A percentile compares a stretch with the other conserved stretches of the same genome.
Evolutionary conservation across 2,888 invertebrate genomes (phyloP).

Genomic region (Drosophila robusta): DNA sequence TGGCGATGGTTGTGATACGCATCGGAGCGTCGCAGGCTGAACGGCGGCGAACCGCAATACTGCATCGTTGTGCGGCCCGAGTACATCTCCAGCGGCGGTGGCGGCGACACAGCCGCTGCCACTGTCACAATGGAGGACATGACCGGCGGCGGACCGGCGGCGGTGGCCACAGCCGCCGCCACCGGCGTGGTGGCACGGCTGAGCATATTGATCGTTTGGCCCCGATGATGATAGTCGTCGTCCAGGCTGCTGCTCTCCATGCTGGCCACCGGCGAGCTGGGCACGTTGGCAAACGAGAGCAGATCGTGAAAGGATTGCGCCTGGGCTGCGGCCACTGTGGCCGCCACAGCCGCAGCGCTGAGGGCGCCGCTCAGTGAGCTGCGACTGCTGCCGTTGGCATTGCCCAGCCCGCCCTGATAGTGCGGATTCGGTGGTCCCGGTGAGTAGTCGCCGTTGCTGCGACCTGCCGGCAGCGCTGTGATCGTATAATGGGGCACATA

Average conservation of each 20-base stretch:
- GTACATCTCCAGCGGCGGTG: slow-evolving; percentile 77
- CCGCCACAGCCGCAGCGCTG: slow-evolving; percentile 70
- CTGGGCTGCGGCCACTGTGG: slow-evolving; percentile 68
- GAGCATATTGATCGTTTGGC: slow-evolving; percentile 38
- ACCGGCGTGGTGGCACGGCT: slow-evolving; percentile 43
- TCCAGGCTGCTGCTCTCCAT: slow-evolving; percentile 30
- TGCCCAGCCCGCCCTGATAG: slow-evolving; percentile 61
- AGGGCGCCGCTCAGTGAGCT: slow-evolving; percentile 69
- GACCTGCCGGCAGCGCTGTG: slow-evolving; percentile 54
- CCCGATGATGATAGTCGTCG: slow-evolving; percentile 48
- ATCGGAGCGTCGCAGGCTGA: slow-evolving; percentile 65
- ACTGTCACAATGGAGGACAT: slow-evolving; percentile 60
- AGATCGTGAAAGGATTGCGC: slow-evolving; percentile 65
- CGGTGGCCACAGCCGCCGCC: slow-evolving; percentile 41
- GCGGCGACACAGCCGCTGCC: slow-evolving; percentile 73
- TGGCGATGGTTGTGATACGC: slow-evolving; percentile 70
- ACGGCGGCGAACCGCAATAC: slow-evolving; percentile 84
- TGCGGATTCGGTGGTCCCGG: slow-evolving; percentile 56
- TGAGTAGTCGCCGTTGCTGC: slow-evolving; percentile 43
- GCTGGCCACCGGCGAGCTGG: slow-evolving; percentile 45
- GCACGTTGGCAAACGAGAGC: slow-evolving; percentile 54
- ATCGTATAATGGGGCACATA: slow-evolving; percentile 71
- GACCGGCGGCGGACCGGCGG: slow-evolving; percentile 45
- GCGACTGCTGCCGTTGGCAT: slow-evolving; percentile 67
- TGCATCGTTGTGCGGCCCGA: slow-evolving; percentile 78